Evolutionary conservation across 92 coral and sea anemone species (phyloP).

Genomic region (Chrysogorgia sp.): DNA sequence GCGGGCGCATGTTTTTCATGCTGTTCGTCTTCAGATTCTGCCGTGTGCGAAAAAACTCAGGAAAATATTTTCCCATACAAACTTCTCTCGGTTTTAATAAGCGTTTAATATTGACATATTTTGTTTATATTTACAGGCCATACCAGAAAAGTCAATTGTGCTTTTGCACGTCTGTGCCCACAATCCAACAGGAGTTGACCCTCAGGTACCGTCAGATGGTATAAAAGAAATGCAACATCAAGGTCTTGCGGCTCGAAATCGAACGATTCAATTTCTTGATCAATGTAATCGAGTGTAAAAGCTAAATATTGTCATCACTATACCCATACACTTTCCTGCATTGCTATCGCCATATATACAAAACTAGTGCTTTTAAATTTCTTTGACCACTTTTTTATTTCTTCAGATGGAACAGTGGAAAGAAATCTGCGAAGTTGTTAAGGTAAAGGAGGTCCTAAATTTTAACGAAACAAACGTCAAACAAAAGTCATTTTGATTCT

Average conservation of each 20-base stretch:
- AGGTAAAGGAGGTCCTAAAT: slow-evolving; percentile 66
- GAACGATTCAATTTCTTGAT: too few relatives aligned
- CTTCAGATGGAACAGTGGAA: slow-evolving; percentile 90
- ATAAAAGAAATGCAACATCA: neutral
- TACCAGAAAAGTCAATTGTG: slow-evolving; percentile 84
- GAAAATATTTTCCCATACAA: too few relatives aligned
- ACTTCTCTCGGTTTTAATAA: too few relatives aligned
- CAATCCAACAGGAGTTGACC: slow-evolving; percentile 98
- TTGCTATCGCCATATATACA: too few relatives aligned
- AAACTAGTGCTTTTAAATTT: neutral
- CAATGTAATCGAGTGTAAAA: too few relatives aligned
- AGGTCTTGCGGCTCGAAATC: too few relatives aligned
- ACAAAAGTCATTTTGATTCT: neutral
- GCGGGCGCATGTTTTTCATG: too few relatives aligned
- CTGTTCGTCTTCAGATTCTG: too few relatives aligned
- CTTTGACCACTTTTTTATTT: neutral
- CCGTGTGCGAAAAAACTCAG: too few relatives aligned
- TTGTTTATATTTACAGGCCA: slow-evolving; percentile 57
- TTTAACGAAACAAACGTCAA: neutral
- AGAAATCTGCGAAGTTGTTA: slow-evolving; percentile 78
- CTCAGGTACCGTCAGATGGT: slow-evolving; percentile 61
- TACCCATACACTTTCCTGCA: too few relatives aligned
- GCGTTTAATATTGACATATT: neutral
- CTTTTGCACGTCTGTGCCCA: slow-evolving; percentile 97
- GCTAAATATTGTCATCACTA: too few relatives aligned